Conservation (phyloP, 2,113 vertebrate genomes). For the Podarcis muralis region DNA sequence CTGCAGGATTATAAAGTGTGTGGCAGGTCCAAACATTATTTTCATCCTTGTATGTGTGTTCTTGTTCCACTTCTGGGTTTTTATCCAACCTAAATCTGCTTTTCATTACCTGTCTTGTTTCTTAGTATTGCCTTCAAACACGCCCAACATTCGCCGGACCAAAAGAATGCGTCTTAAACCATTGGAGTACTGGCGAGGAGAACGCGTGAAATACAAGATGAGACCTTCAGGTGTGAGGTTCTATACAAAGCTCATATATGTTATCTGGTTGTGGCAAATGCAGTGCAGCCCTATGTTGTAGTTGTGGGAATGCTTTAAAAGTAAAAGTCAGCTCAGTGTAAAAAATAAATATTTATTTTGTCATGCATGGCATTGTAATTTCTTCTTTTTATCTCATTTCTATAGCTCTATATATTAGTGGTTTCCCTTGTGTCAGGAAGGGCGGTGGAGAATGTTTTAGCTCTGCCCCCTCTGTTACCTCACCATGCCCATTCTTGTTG, state of each 20-base stretch:
- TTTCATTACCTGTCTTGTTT: slow-evolving; percentile 1
- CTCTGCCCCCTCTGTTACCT: too few relatives aligned
- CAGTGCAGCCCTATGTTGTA: too few relatives aligned
- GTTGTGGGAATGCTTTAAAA: background rate
- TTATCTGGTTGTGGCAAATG: background rate
- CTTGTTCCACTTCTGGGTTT: background rate
- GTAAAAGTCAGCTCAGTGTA: background rate
- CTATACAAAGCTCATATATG: background rate
- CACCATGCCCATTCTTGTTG: too few relatives aligned
- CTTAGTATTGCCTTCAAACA: slow-evolving; percentile 73
- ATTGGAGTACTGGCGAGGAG: slow-evolving; percentile 80
- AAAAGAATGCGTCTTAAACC: slow-evolving; percentile 73
- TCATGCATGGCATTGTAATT: background rate
- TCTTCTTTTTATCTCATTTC: background rate
- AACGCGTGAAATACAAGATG: slow-evolving; percentile 64
- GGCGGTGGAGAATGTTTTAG: too few relatives aligned
- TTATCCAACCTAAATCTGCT: background rate
- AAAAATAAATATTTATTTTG: background rate
- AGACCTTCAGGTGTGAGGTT: slow-evolving; percentile 63
- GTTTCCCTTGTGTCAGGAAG: too few relatives aligned
- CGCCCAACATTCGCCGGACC: slow-evolving; percentile 75
- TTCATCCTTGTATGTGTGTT: background rate
- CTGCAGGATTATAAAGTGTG: background rate
- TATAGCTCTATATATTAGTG: background rate
- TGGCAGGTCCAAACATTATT: background rate